Base-by-base conservation (phyloP, 2,888 invertebrate genomes). In the Junonia oenone region DNA sequence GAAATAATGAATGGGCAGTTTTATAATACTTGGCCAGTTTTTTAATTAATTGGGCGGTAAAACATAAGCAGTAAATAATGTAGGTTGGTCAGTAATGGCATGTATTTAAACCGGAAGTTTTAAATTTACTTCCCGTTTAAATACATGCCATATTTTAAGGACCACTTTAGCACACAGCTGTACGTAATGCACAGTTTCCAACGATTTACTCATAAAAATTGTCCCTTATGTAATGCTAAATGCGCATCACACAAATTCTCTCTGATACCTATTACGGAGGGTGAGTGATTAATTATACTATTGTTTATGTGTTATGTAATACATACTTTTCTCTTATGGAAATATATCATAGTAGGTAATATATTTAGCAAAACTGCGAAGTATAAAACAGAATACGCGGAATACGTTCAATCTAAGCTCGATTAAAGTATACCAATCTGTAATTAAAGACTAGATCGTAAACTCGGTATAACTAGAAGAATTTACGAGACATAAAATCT, bases 141-240 rank as follows among this genome's bases (percentile, higher is more conserved):
- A n/a, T n/a, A n/a, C n/a, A 50, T 61, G 64, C 56, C 59, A 51
- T 35, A 57, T 40, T 43, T 45, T 40, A 55, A 55, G 31, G 29
- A 6, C 22, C 6, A 38, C 11, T 53, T 38, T 47, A 2, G 31
- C 13, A 29, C 27, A 43, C 8, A 37, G 1, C 5, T 8, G 8
- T 8, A 40, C 5, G 6, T 43, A n/a, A n/a, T 43, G 43, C 31
- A 40, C 4, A 31, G 8, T 51, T 51, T 43, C 13, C 43, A 13
- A 0, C 22, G 31, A 43, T 40, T 51, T 51, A 31, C 27, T 43
- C 40, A 31, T 31, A 40, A 14, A 33, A 51, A 51, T 37, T 5
- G 17, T 27, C 29, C 11, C 13, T 19, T 13, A 17, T 40, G 17
- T 29, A 31, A 40, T 43, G 33, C 11, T 22, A 43, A 19, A 11